Conservation (phyloP, 2,888 invertebrate species). For the Hoplodrina blanda region DNA sequence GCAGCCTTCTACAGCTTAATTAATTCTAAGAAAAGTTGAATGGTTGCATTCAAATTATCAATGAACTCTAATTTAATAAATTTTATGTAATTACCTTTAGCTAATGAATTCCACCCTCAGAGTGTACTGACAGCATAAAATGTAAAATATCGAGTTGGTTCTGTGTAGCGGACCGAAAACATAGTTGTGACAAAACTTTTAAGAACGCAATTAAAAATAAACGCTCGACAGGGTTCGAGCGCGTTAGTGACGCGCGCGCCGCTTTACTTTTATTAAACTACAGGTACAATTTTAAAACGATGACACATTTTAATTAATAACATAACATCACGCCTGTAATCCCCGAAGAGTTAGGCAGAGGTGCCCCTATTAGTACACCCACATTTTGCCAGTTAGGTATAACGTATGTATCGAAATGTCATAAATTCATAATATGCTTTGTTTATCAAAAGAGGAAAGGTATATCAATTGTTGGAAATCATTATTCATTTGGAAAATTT, state of each 20-base stretch:
- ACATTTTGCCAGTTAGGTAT: too few species aligned
- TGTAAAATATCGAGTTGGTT: conserved; percentile 46
- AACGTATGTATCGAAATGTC: conserved; percentile 12
- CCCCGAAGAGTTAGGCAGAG: too few species aligned
- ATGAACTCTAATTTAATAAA: background rate
- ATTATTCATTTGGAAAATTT: conserved; percentile 6
- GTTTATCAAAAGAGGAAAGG: background rate
- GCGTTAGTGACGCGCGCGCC: conserved; percentile 40
- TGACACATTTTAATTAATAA: conserved; percentile 48
- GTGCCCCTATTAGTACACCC: too few species aligned
- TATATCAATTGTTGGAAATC: background rate
- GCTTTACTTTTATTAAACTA: conserved; percentile 23
- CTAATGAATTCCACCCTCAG: background rate
- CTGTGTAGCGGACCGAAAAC: conserved; percentile 45
- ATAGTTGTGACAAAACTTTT: conserved; percentile 75
- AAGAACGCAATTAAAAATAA: conserved; percentile 78
- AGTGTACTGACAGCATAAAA: conserved; percentile 19
- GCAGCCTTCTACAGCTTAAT: background rate
- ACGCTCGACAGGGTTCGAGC: conserved; percentile 65
- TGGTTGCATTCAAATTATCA: background rate
- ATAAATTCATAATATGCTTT: conserved; percentile 15
- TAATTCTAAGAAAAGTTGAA: background rate
- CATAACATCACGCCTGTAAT: conserved; percentile 5
- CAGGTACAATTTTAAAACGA: conserved; percentile 42
- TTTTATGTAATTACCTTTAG: background rate